Evolutionary conservation across 1,140 invertebrate genomes (phyloP).

Genomic region (Pseudomyrmex flavicornis): DNA sequence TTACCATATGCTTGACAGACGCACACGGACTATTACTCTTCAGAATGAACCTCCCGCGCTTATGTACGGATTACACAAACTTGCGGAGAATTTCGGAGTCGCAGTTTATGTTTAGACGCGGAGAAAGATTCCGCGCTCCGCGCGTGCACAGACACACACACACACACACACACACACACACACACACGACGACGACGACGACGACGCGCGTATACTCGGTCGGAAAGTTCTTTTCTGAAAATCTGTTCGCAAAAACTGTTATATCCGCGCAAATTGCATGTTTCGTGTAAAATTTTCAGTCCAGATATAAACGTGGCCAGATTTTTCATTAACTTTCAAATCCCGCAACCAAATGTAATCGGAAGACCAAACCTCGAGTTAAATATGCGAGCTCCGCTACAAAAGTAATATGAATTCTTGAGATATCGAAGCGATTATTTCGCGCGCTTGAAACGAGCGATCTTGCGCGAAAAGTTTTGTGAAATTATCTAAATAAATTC

Average conservation of each 20-base stretch:
- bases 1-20: conserved; percentile 30
- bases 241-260: background rate
- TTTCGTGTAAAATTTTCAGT: conserved; percentile 9
- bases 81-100: conserved; percentile 27
- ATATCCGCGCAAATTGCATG: background rate
- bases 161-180: too few species aligned
- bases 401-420: background rate
- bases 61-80: conserved; percentile 17
- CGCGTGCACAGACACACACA: too few species aligned
- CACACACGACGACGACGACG: too few species aligned
- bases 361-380: conserved; percentile 9
- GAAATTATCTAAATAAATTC: too few species aligned
- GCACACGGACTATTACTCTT: conserved; percentile 34
- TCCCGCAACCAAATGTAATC: conserved; percentile 26
- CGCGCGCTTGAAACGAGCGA: too few species aligned
- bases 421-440: too few species aligned
- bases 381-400: background rate
- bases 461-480: too few species aligned
- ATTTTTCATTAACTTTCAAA: conserved; percentile 13
- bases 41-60: background rate
- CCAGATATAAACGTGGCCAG: conserved; percentile 31
- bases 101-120: conserved; percentile 35
- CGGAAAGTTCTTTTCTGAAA: background rate
- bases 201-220: background rate
- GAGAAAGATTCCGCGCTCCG: conserved; percentile 14